phyloP scores from a whole-genome alignment of 2,797 vertebrate genomes.

The Petrocephalus sullivani region DNA sequence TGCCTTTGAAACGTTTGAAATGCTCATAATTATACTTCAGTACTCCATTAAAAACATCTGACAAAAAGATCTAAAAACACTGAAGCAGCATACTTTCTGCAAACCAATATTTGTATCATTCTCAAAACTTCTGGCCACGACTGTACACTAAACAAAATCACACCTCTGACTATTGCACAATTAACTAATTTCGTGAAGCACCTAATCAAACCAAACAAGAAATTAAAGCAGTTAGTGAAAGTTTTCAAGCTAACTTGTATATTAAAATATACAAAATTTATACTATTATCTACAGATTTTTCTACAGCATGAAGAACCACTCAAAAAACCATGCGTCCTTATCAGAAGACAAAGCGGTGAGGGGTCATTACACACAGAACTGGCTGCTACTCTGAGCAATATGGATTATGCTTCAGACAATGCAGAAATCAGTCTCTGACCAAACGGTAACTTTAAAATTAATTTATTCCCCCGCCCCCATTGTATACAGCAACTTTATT shows the following conservation, averaged over 20 bases:
- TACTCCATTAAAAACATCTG: too few species aligned
- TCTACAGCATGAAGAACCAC: neutral
- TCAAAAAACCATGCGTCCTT: neutral
- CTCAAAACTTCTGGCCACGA: too few species aligned
- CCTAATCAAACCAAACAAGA: neutral
- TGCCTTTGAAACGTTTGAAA: too few species aligned
- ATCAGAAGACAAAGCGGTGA: neutral
- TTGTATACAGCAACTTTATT: neutral
- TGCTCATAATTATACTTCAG: too few species aligned
- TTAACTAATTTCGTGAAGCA: neutral
- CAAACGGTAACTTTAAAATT: neutral
- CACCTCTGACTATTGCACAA: neutral
- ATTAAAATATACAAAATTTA: neutral
- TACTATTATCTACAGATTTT: neutral
- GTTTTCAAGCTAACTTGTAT: neutral
- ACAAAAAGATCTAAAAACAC: too few species aligned
- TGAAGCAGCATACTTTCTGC: too few species aligned
- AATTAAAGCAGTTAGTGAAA: neutral
- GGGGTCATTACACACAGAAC: neutral
- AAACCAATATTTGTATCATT: too few species aligned
- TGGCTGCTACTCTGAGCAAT: neutral
- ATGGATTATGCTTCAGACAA: neutral
- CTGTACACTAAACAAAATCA: neutral
- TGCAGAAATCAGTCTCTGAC: neutral
- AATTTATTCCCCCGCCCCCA: neutral